Evolutionary conservation across 1,140 invertebrate genomes (phyloP), one percentile per base, ranked within the genome.

Genomic region (Uloborus diversus): DNA sequence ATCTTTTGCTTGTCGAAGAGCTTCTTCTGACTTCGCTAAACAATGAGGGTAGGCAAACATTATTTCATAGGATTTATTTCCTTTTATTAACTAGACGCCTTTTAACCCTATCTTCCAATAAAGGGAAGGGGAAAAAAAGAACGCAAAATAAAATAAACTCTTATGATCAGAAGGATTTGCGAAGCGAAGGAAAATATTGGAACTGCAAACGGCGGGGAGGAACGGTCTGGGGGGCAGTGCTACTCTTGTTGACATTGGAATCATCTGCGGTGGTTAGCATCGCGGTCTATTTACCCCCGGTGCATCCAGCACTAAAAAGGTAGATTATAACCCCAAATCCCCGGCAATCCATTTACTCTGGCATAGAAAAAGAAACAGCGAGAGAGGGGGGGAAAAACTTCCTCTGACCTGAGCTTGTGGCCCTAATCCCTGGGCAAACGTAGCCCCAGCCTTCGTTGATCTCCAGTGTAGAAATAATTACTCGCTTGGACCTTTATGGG

Each of bases 261-360:
- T 56, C 47, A 56, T 56, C 49, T 56, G n/a, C 28, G n/a, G 66
- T 32, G 66, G 66, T 69, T 69, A 56, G 47, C 32, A 49, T 25
- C 69, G 56, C 53, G 56, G 53, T 71, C 35, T 71, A 71, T 71
- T 71, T 71, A 47, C 69, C 25, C 30, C 27, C 28, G 13, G 17
- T 25, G 32, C 23, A n/a, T 33, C 51, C 51, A 56, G 53, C 32
- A 51, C 57, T 64, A 75, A 75, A 75, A 75, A 75, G 71, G 53
- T 47, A 75, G 71, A 75, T 75, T 75, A 75, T 75, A 64, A 64
- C 71, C 71, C 59, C 47, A 75, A 75, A 75, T 64, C 71, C 42
- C 27, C 9, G 14, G 57, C 71, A 75, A 75, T 75, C 71, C 71
- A 64, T 75, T 75, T 75, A 64, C 71, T 64, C 71, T 51, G 51